Conservation (phyloP, 2,888 invertebrate genomes). For the Andrena fulva region DNA sequence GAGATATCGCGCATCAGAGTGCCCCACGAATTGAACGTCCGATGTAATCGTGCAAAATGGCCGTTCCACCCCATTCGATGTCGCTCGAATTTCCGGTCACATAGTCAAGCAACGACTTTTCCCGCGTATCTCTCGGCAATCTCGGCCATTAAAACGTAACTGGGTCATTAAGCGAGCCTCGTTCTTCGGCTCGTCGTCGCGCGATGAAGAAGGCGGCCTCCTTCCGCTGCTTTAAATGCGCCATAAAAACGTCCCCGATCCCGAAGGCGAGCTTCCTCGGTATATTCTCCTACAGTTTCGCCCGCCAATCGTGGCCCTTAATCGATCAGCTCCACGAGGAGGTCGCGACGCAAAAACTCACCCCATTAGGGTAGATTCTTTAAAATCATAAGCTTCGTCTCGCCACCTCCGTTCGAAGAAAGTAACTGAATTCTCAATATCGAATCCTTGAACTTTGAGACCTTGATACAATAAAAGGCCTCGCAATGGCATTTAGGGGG, state of each 20-base stretch:
- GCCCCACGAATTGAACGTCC: conserved; percentile 11
- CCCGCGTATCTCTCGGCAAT: conserved; percentile 44
- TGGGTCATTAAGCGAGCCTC: conserved; percentile 64
- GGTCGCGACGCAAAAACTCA: conserved; percentile 8
- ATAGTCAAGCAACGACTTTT: conserved; percentile 54
- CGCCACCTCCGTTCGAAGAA: neutral
- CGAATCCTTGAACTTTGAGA: neutral
- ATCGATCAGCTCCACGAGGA: conserved; percentile 43
- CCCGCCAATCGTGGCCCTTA: conserved; percentile 37
- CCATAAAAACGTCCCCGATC: conserved; percentile 34
- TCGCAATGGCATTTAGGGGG: neutral
- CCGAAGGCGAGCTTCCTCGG: conserved; percentile 43
- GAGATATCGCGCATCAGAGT: neutral
- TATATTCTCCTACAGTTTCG: conserved; percentile 8
- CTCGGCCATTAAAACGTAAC: conserved; percentile 70
- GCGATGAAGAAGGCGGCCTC: neutral
- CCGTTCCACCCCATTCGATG: neutral
- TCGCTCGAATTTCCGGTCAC: conserved; percentile 62
- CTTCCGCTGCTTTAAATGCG: conserved; percentile 35
- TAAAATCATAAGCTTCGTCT: conserved; percentile 1
- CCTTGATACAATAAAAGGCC: neutral
- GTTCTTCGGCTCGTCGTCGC: conserved; percentile 27
- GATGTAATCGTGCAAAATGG: conserved; percentile 22
- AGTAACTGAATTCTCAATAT: conserved; percentile 44
- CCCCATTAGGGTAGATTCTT: conserved; percentile 3